phyloP scores from a whole-genome alignment of 2,888 invertebrate species.

The Bembecia ichneumoniformis region DNA sequence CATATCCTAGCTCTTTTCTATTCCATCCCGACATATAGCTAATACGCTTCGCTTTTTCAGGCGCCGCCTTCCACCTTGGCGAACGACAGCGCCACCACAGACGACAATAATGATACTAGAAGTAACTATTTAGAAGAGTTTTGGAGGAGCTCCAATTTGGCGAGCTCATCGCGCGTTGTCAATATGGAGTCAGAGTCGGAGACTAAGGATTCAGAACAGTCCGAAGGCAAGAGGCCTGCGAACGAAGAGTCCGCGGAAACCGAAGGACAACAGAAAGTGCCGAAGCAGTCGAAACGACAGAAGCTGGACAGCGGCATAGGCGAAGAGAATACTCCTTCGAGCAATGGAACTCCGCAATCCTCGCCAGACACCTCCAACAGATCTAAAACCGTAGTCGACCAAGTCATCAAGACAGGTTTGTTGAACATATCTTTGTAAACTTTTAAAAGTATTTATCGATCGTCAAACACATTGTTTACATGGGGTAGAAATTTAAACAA shows the following conservation, averaged over 20 bases:
- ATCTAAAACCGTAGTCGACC: too few relatives aligned
- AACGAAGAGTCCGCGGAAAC: too few relatives aligned
- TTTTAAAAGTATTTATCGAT: too few relatives aligned
- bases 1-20: too few relatives aligned
- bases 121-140: neutral
- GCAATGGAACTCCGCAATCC: slow-evolving; percentile 9
- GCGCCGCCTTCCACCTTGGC: slow-evolving; percentile 5
- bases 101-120: neutral
- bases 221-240: slow-evolving; percentile 4
- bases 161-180: neutral
- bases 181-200: neutral
- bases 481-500: too few relatives aligned
- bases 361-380: too few relatives aligned
- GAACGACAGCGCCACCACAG: slow-evolving; percentile 3
- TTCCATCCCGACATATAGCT: too few relatives aligned
- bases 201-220: slow-evolving; percentile 7
- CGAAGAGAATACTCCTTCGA: slow-evolving; percentile 47
- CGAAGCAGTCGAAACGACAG: slow-evolving; percentile 47
- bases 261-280: slow-evolving; percentile 6
- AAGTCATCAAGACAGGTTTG: too few relatives aligned
- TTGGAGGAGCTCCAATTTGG: neutral
- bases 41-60: neutral
- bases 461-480: too few relatives aligned
- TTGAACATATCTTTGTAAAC: too few relatives aligned
- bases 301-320: slow-evolving; percentile 77